Conservation (phyloP, 2,797 vertebrate genomes). For the Prionace glauca region DNA sequence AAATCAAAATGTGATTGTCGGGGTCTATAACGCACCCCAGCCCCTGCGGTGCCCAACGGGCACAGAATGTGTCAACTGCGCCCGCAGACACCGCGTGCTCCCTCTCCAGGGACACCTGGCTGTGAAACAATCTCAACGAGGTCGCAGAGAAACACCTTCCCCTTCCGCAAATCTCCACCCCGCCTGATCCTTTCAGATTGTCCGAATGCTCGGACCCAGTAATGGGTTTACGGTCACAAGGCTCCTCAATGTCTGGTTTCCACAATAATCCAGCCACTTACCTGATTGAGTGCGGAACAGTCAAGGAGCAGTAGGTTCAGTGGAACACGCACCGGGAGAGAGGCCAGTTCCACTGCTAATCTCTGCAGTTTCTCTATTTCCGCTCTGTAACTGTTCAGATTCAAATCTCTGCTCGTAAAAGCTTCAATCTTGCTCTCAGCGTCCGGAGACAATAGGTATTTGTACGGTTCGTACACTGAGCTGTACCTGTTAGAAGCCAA, state of each 20-base stretch:
- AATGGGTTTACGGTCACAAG: not conserved
- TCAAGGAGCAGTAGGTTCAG: slow-evolving; percentile 43
- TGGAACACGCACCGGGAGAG: slow-evolving; percentile 39
- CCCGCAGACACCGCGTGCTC: no score
- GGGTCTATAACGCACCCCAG: no score
- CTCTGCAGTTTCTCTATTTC: slow-evolving; percentile 38
- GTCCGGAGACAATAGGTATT: slow-evolving; percentile 25
- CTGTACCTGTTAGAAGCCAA: slow-evolving; percentile 26
- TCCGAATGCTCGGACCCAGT: not conserved
- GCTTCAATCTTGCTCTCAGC: slow-evolving; percentile 37
- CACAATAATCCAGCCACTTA: slow-evolving; percentile 4
- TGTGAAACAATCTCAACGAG: not conserved
- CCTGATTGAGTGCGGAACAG: slow-evolving; percentile 45
- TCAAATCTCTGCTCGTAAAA: slow-evolving; percentile 4
- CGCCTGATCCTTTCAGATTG: not conserved
- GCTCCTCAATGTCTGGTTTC: not conserved
- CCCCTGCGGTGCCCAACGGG: no score
- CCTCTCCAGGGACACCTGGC: no score
- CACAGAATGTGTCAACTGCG: no score
- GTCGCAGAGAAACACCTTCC: not conserved
- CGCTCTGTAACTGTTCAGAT: slow-evolving; percentile 38
- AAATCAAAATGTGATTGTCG: no score
- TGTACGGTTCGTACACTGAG: slow-evolving; percentile 38
- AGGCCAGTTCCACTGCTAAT: not conserved
- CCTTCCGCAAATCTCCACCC: not conserved